Percentiles rank a stretch among this genome's conserved stretches.
Conservation (phyloP, 2,797 vertebrate genomes). For the Smutsia gigantea region DNA sequence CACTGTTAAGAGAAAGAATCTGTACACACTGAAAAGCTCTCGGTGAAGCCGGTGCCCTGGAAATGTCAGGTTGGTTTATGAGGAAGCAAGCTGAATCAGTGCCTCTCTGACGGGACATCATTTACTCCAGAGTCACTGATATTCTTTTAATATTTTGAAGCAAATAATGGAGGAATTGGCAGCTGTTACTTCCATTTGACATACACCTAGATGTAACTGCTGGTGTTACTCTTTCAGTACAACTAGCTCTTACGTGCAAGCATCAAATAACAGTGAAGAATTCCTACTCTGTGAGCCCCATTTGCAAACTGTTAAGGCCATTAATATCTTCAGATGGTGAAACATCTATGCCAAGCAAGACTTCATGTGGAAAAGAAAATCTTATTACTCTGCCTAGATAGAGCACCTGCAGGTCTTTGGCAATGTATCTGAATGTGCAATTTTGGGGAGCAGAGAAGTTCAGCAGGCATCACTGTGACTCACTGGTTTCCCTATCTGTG, state of each 20-base stretch:
- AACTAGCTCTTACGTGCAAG: background rate
- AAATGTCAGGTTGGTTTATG: background rate
- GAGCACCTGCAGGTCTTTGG: conserved; percentile 66
- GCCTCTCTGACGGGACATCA: background rate
- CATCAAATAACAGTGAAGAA: conserved; percentile 35
- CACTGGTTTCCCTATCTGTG: conserved; percentile 57
- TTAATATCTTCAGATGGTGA: conserved; percentile 47
- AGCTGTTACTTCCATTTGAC: background rate
- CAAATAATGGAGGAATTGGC: background rate
- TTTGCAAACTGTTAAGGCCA: conserved; percentile 29
- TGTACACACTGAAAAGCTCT: background rate
- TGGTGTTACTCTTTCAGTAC: background rate
- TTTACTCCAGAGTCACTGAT: background rate
- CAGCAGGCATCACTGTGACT: conserved; percentile 46
- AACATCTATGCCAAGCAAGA: conserved; percentile 51
- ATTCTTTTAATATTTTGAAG: conserved; percentile 21
- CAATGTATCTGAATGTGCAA: conserved; percentile 47
- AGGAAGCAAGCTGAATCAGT: background rate
- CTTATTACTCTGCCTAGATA: conserved; percentile 43
- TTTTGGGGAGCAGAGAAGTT: conserved; percentile 62
- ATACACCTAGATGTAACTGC: background rate
- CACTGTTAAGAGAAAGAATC: background rate
- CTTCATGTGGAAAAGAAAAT: conserved; percentile 56
- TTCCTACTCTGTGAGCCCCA: background rate
- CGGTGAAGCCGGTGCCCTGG: background rate